Conservation (phyloP, 2,888 invertebrate species). For the Gymnocheta viridis region DNA sequence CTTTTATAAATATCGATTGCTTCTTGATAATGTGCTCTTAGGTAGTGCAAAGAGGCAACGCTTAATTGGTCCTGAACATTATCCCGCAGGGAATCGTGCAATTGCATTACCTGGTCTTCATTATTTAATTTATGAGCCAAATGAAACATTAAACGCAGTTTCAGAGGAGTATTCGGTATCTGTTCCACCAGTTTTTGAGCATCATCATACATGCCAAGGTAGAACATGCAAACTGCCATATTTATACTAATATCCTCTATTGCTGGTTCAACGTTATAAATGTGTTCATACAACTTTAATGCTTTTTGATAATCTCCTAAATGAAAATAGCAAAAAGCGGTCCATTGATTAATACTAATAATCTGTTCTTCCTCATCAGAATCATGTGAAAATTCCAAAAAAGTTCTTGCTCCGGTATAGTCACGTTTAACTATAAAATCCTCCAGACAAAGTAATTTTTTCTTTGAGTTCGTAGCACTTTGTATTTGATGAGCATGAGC, state of each 20-base stretch:
- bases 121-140: slow-evolving; percentile 95
- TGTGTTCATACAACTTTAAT: slow-evolving; percentile 86
- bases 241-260: slow-evolving; percentile 88
- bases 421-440: slow-evolving; percentile 95
- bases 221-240: slow-evolving; percentile 97
- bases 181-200: slow-evolving; percentile 86
- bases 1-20: slow-evolving; percentile 99
- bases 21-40: slow-evolving; percentile 98
- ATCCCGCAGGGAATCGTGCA: slow-evolving; percentile 93
- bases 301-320: slow-evolving; percentile 95
- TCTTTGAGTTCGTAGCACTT: slow-evolving; percentile 77
- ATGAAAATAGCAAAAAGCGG: slow-evolving; percentile 97
- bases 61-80: slow-evolving; percentile 97
- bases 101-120: slow-evolving; percentile 91
- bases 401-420: slow-evolving; percentile 96
- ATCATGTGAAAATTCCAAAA: slow-evolving; percentile 86
- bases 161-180: slow-evolving; percentile 86
- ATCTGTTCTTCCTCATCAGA: slow-evolving; percentile 74
- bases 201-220: slow-evolving; percentile 88
- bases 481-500: slow-evolving; percentile 80
- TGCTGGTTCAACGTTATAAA: slow-evolving; percentile 83
- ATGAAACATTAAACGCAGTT: slow-evolving; percentile 94
- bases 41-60: slow-evolving; percentile 96
- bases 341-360: slow-evolving; percentile 88
- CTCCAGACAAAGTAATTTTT: slow-evolving; percentile 90